Evolutionary conservation across 2,113 vertebrate species (phyloP).

Genomic region (Crypturellus undulatus): DNA sequence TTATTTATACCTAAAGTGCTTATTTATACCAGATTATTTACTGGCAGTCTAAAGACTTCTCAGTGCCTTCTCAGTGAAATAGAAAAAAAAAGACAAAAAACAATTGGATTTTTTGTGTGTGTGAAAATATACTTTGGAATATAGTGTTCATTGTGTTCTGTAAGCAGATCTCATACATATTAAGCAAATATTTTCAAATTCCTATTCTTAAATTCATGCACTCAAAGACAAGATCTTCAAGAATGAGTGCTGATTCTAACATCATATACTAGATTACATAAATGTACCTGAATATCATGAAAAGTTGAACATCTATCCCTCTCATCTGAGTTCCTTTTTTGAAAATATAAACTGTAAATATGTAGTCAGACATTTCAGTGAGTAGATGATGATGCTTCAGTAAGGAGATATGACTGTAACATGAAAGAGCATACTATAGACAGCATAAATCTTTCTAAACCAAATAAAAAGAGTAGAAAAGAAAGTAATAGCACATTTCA

Average conservation of each 20-base stretch:
- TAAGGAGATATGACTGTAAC: not conserved
- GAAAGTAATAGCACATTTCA: not conserved
- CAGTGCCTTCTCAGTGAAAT: not conserved
- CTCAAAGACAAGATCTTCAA: not conserved
- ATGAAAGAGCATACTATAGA: not conserved
- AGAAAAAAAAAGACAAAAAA: not conserved
- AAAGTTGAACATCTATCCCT: not conserved
- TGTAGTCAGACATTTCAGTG: not conserved
- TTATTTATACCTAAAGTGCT: not conserved
- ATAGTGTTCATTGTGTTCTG: not conserved
- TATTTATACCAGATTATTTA: not conserved
- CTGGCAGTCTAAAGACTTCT: not conserved
- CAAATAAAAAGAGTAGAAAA: not conserved
- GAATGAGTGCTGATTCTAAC: not conserved
- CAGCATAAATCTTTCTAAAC: not conserved
- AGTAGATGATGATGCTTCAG: not conserved
- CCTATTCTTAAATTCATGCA: not conserved
- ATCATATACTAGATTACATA: not conserved
- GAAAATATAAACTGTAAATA: not conserved
- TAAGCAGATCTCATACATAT: not conserved
- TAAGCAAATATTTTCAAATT: not conserved
- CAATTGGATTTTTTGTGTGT: not conserved
- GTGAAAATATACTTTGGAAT: not conserved
- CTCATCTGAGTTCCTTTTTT: not conserved
- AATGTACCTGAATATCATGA: not conserved